Conservation (phyloP, 2,113 vertebrate genomes). For the Odobenus rosmarus region DNA sequence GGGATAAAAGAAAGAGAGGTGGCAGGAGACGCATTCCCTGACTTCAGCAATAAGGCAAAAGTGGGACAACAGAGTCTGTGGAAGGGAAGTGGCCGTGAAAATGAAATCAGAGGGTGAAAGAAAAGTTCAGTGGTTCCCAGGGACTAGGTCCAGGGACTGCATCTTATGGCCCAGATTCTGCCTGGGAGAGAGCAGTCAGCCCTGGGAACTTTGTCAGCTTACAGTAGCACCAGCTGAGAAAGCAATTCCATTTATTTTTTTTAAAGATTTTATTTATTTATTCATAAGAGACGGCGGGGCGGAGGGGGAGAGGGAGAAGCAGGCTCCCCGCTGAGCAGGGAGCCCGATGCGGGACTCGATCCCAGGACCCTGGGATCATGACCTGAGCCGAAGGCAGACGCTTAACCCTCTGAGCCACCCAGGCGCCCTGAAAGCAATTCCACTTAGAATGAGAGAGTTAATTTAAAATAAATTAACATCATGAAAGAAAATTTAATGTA, state of each 20-base stretch:
- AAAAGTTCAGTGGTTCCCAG: background rate
- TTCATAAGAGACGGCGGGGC: too few relatives aligned
- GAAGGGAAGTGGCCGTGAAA: background rate
- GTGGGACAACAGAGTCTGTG: background rate
- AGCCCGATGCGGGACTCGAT: too few relatives aligned
- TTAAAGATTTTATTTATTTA: too few relatives aligned
- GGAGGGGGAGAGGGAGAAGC: too few relatives aligned
- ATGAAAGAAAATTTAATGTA: background rate
- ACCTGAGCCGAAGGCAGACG: too few relatives aligned
- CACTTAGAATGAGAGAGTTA: background rate
- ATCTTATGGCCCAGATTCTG: background rate
- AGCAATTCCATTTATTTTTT: background rate
- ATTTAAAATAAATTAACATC: conserved; percentile 1
- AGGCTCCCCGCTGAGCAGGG: too few relatives aligned
- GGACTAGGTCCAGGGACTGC: background rate
- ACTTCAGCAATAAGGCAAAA: background rate
- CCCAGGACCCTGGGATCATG: too few relatives aligned
- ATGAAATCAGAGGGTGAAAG: background rate
- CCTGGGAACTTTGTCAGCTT: background rate
- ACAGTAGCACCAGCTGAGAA: background rate
- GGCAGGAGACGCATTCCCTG: background rate
- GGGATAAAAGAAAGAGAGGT: background rate
- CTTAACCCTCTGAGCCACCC: too few relatives aligned
- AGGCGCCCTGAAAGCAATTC: background rate
- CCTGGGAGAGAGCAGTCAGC: background rate